Evolutionary conservation across 1,140 invertebrate species (phyloP).

Genomic region (Anastatus disparis): DNA sequence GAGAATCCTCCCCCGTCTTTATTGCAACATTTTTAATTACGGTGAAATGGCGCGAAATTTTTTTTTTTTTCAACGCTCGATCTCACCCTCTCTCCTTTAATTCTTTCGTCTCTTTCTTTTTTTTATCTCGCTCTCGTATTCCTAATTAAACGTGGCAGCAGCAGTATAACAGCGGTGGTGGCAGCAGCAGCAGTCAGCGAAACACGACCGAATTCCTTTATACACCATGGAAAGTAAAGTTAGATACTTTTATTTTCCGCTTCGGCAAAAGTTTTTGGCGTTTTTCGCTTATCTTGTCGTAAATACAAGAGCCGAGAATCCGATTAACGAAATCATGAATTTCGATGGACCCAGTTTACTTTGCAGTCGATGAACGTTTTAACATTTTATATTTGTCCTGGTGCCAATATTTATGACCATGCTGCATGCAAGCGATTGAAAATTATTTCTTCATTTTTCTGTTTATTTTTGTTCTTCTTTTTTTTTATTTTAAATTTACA

Average conservation of each 20-base stretch:
- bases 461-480: background rate
- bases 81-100: constrained; percentile 33
- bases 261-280: constrained; percentile 3
- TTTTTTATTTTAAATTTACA: background rate
- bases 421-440: background rate
- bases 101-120: constrained; percentile 30
- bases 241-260: constrained; percentile 33
- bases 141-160: constrained; percentile 38
- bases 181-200: background rate
- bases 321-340: constrained; percentile 33
- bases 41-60: constrained; percentile 57
- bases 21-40: constrained; percentile 60
- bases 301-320: constrained; percentile 7
- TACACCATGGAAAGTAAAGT: background rate
- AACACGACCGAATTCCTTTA: constrained; percentile 34
- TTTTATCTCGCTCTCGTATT: too few species aligned
- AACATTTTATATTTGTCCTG: too few species aligned
- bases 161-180: too few species aligned
- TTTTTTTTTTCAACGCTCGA: too few species aligned
- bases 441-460: background rate
- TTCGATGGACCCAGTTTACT: background rate
- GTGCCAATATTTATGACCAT: constrained; percentile 9
- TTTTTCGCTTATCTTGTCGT: background rate
- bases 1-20: constrained; percentile 50
- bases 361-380: too few species aligned